phyloP scores from a whole-genome alignment of 2,888 invertebrate genomes.

The Andricus quercusramuli region DNA sequence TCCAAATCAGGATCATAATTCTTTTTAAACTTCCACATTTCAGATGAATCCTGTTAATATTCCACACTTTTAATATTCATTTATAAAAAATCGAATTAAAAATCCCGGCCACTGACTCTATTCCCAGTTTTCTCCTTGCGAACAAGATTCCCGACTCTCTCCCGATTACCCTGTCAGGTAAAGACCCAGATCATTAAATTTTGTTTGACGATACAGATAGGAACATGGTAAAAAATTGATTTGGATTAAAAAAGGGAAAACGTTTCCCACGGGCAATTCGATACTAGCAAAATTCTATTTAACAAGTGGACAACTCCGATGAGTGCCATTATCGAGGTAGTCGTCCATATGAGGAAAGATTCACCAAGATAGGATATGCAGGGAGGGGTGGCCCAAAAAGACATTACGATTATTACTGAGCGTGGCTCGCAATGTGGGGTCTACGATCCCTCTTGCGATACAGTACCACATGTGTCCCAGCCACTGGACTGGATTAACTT shows the following conservation, averaged over 20 bases:
- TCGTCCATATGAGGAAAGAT: conserved; percentile 44
- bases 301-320: conserved; percentile 56
- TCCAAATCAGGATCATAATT: too few species aligned
- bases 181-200: too few species aligned
- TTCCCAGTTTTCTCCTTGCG: too few species aligned
- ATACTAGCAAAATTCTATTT: conserved; percentile 69
- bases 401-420: conserved; percentile 78
- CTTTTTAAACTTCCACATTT: too few species aligned
- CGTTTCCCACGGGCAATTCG: conserved; percentile 66
- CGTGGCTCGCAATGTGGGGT: conserved; percentile 64
- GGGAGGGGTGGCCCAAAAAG: conserved; percentile 68
- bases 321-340: conserved; percentile 19
- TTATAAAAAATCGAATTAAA: too few species aligned
- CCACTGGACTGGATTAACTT: conserved; percentile 68
- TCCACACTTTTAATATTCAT: too few species aligned
- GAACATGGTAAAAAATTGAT: background rate
- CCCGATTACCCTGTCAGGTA: too few species aligned
- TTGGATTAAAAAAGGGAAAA: background rate
- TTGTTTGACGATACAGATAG: too few species aligned
- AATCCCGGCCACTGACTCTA: too few species aligned
- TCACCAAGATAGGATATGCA: conserved; percentile 42
- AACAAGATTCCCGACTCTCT: too few species aligned
- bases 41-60: too few species aligned
- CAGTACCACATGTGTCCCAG: conserved; percentile 65
- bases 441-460: conserved; percentile 57